Evolutionary conservation across 2,797 vertebrate genomes (phyloP), one percentile per base, ranked within the genome.

Genomic region (Diplodus sargus): DNA sequence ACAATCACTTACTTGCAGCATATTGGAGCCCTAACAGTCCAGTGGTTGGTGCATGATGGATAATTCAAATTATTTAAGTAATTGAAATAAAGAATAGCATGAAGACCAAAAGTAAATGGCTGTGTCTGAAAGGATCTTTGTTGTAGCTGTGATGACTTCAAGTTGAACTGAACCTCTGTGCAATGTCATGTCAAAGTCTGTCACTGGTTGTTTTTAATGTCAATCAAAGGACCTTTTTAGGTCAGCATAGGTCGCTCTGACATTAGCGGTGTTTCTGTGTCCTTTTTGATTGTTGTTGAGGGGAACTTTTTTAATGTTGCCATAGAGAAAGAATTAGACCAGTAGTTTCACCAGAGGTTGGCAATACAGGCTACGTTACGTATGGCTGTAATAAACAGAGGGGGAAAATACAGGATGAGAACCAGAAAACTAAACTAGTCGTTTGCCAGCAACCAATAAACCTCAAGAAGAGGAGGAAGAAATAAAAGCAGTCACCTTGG

Each of bases 201-300:
- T 65, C 39, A 59, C 14, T 4, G 17, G 28, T 51, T 57, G 34
- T 30, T 68, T 56, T 64, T 6, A 43, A 34, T n/a, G 30, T 80
- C 71, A 39, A 43, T 56, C 42, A 59, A 59, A 74, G 74, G 20
- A 47, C 4, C 5, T 25, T 74, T 56, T 20, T 39, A 63, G 57
- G 57, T 60, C 28, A 34, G 34, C 34, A 39, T 39, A 39, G 34
- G 34, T 39, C 34, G 34, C 34, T 39, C 34, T 39, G 34, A 39
- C 34, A 39, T 39, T 39, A 39, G 34, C 34, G 9, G 34, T 39
- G 34, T 39, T 39, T 39, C 34, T 39, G 8, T 39, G 34, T 39
- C 34, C 7, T 39, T 39, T 39, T 39, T 39, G 34, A 39, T 39
- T 8, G 34, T 39, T 39, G 34, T 39, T 39, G 34, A 39, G 10